Conservation (phyloP, 2,888 invertebrate genomes). For the Gymnocheta viridis region DNA sequence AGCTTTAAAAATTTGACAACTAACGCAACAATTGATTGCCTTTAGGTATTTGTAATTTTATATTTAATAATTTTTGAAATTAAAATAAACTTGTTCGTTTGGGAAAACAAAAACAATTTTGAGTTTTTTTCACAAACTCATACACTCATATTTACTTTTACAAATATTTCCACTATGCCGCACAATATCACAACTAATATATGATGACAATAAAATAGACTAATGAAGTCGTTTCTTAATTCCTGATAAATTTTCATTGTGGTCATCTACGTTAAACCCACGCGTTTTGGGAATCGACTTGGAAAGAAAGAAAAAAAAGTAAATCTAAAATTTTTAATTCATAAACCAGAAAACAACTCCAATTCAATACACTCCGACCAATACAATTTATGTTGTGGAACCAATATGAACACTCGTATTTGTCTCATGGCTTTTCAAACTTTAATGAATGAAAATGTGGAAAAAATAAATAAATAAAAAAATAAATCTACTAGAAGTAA, state of each 20-base stretch:
- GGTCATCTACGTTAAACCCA: slow-evolving; percentile 52
- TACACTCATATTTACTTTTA: not conserved
- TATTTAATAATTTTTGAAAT: too few relatives aligned
- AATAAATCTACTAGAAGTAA: not conserved
- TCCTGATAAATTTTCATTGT: slow-evolving; percentile 57
- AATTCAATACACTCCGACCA: not conserved
- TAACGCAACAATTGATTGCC: not conserved
- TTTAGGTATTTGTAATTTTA: not conserved
- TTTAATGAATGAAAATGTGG: slow-evolving; percentile 51
- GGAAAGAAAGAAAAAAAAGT: not conserved
- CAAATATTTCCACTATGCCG: not conserved
- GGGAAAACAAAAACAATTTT: too few relatives aligned
- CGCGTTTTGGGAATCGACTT: slow-evolving; percentile 1
- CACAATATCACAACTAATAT: slow-evolving; percentile 44
- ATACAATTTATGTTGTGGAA: slow-evolving; percentile 31
- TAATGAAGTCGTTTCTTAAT: slow-evolving; percentile 66
- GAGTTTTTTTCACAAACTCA: too few relatives aligned
- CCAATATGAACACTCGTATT: slow-evolving; percentile 7
- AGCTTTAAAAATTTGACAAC: not conserved
- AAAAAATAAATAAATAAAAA: not conserved
- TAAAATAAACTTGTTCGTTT: too few relatives aligned
- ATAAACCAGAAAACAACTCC: slow-evolving; percentile 15
- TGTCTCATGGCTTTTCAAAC: slow-evolving; percentile 27
- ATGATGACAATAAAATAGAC: slow-evolving; percentile 62
- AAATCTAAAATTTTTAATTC: slow-evolving; percentile 1